Percentiles rank a stretch among this genome's conserved stretches.
These are phyloP conservation scores for Pseudoips prasinana DNA, from an alignment of 2,888 invertebrate species.

Conservation along the genomic window DNA sequence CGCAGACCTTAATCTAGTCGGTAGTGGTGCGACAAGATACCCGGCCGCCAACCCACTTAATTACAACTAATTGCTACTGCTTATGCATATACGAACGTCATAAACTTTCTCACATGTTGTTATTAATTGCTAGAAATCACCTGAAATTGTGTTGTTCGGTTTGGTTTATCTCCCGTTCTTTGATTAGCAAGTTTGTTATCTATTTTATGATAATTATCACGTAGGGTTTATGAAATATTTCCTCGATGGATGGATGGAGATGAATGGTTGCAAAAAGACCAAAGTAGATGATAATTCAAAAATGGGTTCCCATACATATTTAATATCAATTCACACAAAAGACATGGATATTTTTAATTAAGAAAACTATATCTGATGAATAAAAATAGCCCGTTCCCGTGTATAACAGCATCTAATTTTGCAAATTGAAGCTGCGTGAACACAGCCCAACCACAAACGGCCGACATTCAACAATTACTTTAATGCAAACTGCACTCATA, in stretches of 20 bases:
- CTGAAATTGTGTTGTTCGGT: slow-evolving; percentile 46
- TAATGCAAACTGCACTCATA: slow-evolving; percentile 61
- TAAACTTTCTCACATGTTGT: slow-evolving; percentile 61
- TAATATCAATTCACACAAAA: slow-evolving; percentile 9
- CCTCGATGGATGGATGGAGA: too few species aligned
- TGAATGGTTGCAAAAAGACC: slow-evolving; percentile 1
- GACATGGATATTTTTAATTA: slow-evolving; percentile 33
- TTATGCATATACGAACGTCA: slow-evolving; percentile 66
- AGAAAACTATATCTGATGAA: slow-evolving; percentile 35
- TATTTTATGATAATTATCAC: slow-evolving; percentile 15
- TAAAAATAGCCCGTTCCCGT: slow-evolving; percentile 41
- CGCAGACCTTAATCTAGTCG: slow-evolving; percentile 70
- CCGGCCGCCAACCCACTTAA: slow-evolving; percentile 67
- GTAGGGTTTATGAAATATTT: too few species aligned
- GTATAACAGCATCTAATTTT: slow-evolving; percentile 54
- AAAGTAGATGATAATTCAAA: slow-evolving; percentile 5
- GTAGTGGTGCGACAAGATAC: slow-evolving; percentile 57
- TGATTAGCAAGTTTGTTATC: slow-evolving; percentile 29
- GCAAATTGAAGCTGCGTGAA: slow-evolving; percentile 59
- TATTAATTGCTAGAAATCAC: slow-evolving; percentile 60
- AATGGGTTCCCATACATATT: slow-evolving; percentile 12
- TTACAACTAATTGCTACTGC: slow-evolving; percentile 75
- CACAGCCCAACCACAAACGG: slow-evolving; percentile 46
- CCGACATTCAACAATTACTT: slow-evolving; percentile 52
- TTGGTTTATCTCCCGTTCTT: slow-evolving; percentile 23